Evolutionary conservation across 2,113 vertebrate species (phyloP).

Genomic region (Ammospiza nelsoni): DNA sequence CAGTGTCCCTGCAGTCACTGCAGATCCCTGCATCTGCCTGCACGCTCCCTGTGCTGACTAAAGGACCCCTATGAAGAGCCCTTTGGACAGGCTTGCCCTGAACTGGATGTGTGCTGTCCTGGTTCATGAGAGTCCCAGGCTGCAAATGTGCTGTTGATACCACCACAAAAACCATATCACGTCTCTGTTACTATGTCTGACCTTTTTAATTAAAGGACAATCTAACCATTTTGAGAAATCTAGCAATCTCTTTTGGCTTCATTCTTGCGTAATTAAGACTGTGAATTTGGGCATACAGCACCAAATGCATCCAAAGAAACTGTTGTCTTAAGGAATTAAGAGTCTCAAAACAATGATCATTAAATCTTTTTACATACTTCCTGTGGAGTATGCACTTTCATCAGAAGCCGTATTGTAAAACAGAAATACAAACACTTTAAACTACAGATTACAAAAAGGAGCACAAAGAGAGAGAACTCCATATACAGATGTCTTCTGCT

Average conservation of each 20-base stretch:
- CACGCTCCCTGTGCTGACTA: not conserved
- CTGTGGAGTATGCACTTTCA: not conserved
- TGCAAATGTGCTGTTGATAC: not conserved
- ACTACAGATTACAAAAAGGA: not conserved
- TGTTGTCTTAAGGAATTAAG: not conserved
- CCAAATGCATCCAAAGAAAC: not conserved
- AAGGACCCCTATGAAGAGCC: not conserved
- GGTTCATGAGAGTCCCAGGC: not conserved
- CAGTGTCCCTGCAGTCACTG: not conserved
- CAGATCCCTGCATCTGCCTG: not conserved
- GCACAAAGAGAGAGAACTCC: not conserved
- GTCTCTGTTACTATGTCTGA: not conserved
- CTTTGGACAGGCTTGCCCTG: not conserved
- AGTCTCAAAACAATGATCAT: not conserved
- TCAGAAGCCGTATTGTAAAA: not conserved
- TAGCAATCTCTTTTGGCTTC: not conserved
- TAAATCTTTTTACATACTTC: not conserved
- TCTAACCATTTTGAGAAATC: not conserved
- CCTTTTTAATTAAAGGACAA: not conserved
- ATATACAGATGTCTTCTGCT: not conserved
- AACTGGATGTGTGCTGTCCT: not conserved
- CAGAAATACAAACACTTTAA: not conserved
- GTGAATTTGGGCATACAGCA: not conserved
- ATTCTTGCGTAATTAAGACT: not conserved
- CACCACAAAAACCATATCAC: not conserved